Evolutionary conservation across 92 coral and sea anemone genomes (phyloP), one percentile per base, ranked within the genome.

Genomic region (Hydrozoanthus gracilis): DNA sequence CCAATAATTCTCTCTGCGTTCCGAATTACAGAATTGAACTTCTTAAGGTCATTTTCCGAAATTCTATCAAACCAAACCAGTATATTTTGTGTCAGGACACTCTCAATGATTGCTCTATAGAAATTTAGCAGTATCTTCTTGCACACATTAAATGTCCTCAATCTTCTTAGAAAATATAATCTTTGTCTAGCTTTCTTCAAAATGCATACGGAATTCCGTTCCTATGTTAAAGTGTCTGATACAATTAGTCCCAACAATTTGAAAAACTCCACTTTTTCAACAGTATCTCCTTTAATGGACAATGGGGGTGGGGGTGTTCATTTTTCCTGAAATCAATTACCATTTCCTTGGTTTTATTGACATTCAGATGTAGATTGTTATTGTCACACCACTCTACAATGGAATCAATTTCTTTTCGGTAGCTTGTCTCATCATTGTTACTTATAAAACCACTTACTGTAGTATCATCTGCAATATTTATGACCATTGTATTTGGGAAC

Each of bases 271-370:
- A 77, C 60, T 54, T 20, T 20, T 18, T 77, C 82, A 44, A 77
- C 82, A 20, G 46, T 49, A 50, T 44, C 60, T 27, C 62, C 62
- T 77, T 77, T 46, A 51, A 77, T 77, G 45, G 45, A 20, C 62
- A 77, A 44, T 44, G 82, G 82, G 54, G 82, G 46, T 44, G 62
- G 58, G 1, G 82, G 58, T 44, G 45, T 13, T 49, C 64, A 20
- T 77, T 44, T 50, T 60, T 44, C 3, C 82, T 54, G 7, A 44
- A 77, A 51, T 77, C 82, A 14, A 77, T 77, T 50, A 77, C 64
- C 82, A 77, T 77, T 77, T 77, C 82, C 64, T 77, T 77, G 64
- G 82, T 77, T 60, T 77, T 77, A 51, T 20, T 20, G 58, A 77
- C 82, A 51, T 77, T 77, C 60, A 77, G 60, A 46, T 50, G n/a